phyloP scores from a whole-genome alignment of 30 jellyfish, hydroid and myxozoan genomes.

The Aurelia aurita region DNA sequence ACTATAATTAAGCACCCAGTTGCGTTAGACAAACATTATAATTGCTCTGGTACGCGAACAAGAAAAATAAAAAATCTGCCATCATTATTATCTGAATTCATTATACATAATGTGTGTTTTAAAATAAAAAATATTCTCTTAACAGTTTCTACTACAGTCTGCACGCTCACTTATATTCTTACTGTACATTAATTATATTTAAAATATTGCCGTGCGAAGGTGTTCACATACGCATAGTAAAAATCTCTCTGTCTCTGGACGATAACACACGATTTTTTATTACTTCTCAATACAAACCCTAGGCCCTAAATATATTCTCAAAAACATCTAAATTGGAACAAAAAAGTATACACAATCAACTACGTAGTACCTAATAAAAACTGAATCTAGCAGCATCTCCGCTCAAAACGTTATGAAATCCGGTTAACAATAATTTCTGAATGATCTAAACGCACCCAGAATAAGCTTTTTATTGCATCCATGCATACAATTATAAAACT shows the following conservation, averaged over 20 bases:
- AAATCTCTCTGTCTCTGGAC: slow-evolving; percentile 58
- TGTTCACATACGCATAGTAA: slow-evolving; percentile 39
- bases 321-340: slow-evolving; percentile 46
- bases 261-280: slow-evolving; percentile 43
- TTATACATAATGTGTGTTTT: slow-evolving; percentile 76
- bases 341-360: slow-evolving; percentile 25
- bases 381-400: slow-evolving; percentile 18
- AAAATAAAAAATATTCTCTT: slow-evolving; percentile 59
- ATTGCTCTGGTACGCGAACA: slow-evolving; percentile 59
- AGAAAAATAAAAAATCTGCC: slow-evolving; percentile 78
- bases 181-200: slow-evolving; percentile 68
- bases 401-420: slow-evolving; percentile 22
- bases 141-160: slow-evolving; percentile 67
- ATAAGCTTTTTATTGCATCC: not conserved
- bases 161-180: slow-evolving; percentile 61
- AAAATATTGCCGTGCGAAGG: slow-evolving; percentile 52
- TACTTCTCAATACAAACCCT: slow-evolving; percentile 73
- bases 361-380: slow-evolving; percentile 26
- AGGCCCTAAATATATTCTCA: slow-evolving; percentile 69
- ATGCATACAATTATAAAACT: slow-evolving; percentile 58
- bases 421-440: slow-evolving; percentile 1
- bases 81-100: slow-evolving; percentile 67
- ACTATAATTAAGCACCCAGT: slow-evolving; percentile 18
- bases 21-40: slow-evolving; percentile 46
- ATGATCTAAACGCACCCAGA: slow-evolving; percentile 25